phyloP scores from a whole-genome alignment of 2,113 vertebrate genomes.

The Stigmatopora nigra region DNA sequence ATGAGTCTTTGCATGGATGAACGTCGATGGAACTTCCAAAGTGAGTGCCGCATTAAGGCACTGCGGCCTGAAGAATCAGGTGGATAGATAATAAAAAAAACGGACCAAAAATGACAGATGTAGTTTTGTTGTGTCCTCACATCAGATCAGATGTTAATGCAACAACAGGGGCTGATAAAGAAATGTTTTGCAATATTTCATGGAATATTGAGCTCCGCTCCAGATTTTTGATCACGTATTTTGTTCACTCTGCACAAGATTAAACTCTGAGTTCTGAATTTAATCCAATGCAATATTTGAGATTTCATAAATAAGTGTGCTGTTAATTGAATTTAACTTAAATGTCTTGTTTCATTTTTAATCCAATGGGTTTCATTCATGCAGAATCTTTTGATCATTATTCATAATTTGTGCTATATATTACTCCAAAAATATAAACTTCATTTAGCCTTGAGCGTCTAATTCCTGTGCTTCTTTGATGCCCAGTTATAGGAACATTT shows the following conservation, averaged over 20 bases:
- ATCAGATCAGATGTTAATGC: neutral
- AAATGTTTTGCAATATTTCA: too few species aligned
- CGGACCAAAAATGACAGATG: constrained; percentile 11
- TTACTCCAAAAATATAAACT: neutral
- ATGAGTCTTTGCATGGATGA: constrained; percentile 17
- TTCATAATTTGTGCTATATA: neutral
- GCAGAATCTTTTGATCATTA: neutral
- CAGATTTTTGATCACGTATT: too few species aligned
- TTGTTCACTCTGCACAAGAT: too few species aligned
- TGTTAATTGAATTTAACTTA: neutral
- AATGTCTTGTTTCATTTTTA: neutral
- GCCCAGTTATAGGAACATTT: constrained; percentile 6
- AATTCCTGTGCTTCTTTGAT: constrained; percentile 7
- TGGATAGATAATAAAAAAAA: constrained; percentile 30
- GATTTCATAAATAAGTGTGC: neutral
- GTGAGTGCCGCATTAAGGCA: constrained; percentile 68
- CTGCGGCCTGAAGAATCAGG: constrained; percentile 61
- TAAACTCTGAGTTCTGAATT: too few species aligned
- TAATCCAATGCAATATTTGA: too few species aligned
- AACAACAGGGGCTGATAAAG: too few species aligned
- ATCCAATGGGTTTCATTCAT: neutral
- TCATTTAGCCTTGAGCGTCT: neutral
- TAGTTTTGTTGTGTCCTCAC: neutral
- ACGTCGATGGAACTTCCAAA: constrained; percentile 39
- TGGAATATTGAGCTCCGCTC: too few species aligned